Evolutionary conservation across 1,140 invertebrate genomes (phyloP).

Genomic region (Procambarus clarkii): DNA sequence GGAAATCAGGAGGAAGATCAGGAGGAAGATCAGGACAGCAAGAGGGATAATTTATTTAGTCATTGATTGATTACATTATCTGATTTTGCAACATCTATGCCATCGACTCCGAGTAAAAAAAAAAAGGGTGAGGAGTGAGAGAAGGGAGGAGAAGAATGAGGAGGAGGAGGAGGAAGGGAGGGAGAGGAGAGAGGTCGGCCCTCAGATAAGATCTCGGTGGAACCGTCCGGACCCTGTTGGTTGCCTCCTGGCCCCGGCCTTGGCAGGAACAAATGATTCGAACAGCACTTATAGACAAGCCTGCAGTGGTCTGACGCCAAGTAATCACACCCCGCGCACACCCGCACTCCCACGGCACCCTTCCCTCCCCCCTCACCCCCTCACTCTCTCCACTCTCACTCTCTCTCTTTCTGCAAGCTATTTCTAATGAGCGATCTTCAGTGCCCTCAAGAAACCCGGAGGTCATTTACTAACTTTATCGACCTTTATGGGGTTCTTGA

Average conservation of each 20-base stretch:
- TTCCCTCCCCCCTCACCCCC: too few relatives aligned
- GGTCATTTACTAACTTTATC: too few relatives aligned
- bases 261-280: constrained; percentile 40
- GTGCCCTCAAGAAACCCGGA: background rate
- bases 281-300: constrained; percentile 46
- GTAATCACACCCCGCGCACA: constrained; percentile 4
- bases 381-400: background rate
- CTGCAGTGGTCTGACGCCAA: constrained; percentile 25
- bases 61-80: too few relatives aligned
- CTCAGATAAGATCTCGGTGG: constrained; percentile 29
- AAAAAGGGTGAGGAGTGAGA: background rate
- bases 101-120: too few relatives aligned
- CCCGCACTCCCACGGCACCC: background rate
- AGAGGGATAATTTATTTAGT: too few relatives aligned
- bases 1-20: too few relatives aligned
- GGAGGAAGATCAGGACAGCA: too few relatives aligned
- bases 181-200: constrained; percentile 21
- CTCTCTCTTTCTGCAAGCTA: background rate
- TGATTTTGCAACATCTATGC: too few relatives aligned
- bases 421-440: background rate
- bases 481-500: too few relatives aligned
- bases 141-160: background rate
- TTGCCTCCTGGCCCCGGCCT: constrained; percentile 22
- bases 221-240: constrained; percentile 20
- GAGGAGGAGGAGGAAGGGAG: background rate